phyloP scores from a whole-genome alignment of 1,140 invertebrate genomes.

The Zaprionus davidi region DNA sequence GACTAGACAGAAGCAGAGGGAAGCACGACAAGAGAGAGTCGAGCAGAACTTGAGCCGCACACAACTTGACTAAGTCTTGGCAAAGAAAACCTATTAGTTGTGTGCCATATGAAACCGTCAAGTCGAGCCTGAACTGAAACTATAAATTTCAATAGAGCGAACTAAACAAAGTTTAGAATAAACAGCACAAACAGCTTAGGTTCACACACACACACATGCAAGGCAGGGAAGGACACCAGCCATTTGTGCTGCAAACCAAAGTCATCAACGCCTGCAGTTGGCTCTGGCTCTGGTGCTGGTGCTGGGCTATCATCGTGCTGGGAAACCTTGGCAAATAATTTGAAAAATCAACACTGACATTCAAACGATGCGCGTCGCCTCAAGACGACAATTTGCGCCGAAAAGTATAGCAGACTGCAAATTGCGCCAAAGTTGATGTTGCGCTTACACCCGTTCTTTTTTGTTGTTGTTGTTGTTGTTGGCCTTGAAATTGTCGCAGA shows the following conservation, averaged over 20 bases:
- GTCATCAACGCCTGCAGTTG: slow-evolving; percentile 53
- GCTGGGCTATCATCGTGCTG: slow-evolving; percentile 64
- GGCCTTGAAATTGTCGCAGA: slow-evolving; percentile 68
- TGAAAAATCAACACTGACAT: slow-evolving; percentile 76
- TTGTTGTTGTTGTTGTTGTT: slow-evolving; percentile 28
- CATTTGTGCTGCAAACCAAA: slow-evolving; percentile 53
- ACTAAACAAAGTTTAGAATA: slow-evolving; percentile 70
- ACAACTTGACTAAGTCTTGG: slow-evolving; percentile 56
- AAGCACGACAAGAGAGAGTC: slow-evolving; percentile 12
- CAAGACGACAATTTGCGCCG: slow-evolving; percentile 63
- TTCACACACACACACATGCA: slow-evolving; percentile 33
- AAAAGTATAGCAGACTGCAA: slow-evolving; percentile 41
- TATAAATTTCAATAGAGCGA: slow-evolving; percentile 59
- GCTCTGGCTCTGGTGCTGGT: slow-evolving; percentile 15
- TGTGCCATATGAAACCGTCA: slow-evolving; percentile 62
- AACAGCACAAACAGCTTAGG: slow-evolving; percentile 56
- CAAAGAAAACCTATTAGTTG: slow-evolving; percentile 79
- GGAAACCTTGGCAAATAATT: slow-evolving; percentile 72
- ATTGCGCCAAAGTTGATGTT: slow-evolving; percentile 60
- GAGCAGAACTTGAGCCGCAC: slow-evolving; percentile 43
- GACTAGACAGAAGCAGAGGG: neutral
- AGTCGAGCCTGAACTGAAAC: slow-evolving; percentile 48
- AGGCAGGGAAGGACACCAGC: neutral
- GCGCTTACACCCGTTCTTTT: slow-evolving; percentile 4
- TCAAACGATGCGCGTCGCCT: slow-evolving; percentile 38